phyloP scores from a whole-genome alignment of 2,888 invertebrate genomes.

The Mimachlamys varia region DNA sequence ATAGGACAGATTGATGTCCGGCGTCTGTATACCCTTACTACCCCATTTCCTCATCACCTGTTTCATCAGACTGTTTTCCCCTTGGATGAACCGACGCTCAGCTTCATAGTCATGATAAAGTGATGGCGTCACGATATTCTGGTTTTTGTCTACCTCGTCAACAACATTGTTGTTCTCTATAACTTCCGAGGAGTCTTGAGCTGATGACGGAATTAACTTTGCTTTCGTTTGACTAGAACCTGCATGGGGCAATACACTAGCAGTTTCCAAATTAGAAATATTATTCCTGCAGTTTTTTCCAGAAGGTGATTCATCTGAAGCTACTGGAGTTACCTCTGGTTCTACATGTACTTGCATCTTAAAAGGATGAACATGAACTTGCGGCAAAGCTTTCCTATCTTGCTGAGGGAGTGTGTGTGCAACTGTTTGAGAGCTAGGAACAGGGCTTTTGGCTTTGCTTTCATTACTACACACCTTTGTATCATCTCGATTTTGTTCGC shows the following conservation, averaged over 20 bases:
- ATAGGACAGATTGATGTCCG: slow-evolving; percentile 49
- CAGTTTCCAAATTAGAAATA: background rate
- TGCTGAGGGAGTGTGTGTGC: background rate
- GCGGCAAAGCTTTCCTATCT: background rate
- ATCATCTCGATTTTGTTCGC: background rate
- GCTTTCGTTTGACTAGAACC: background rate
- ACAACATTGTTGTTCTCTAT: background rate
- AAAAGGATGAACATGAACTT: slow-evolving; percentile 11
- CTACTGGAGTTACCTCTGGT: background rate
- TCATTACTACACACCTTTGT: background rate
- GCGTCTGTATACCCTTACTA: slow-evolving; percentile 48
- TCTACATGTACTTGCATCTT: background rate
- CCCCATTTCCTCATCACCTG: slow-evolving; percentile 49
- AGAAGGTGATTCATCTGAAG: background rate
- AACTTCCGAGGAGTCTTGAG: background rate
- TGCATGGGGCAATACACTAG: background rate
- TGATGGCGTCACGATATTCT: background rate
- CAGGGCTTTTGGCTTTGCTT: background rate
- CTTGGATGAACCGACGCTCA: slow-evolving; percentile 44
- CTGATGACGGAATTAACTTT: background rate
- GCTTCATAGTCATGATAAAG: slow-evolving; percentile 39
- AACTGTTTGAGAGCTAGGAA: background rate
- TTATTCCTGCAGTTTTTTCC: background rate
- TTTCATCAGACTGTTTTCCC: slow-evolving; percentile 47
- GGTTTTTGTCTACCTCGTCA: background rate